These are phyloP conservation scores for Pherbina coryleti DNA, from an alignment of 2,888 invertebrate genomes.

Conservation along the genomic window DNA sequence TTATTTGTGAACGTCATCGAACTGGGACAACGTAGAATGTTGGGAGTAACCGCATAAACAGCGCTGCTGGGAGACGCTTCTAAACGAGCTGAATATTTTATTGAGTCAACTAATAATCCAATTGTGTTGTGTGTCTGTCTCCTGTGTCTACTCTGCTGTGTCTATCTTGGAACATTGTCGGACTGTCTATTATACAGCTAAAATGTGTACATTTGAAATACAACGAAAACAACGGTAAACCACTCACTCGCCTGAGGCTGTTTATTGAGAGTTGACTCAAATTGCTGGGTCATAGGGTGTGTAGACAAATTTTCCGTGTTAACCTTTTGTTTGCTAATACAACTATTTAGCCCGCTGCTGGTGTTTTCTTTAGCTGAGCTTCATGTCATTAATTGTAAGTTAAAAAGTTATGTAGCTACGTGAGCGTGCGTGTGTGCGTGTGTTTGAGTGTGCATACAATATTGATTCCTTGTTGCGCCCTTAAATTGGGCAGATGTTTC, in stretches of 20 bases:
- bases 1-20: background rate
- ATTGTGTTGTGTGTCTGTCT: slow-evolving; percentile 17
- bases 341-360: slow-evolving; percentile 30
- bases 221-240: slow-evolving; percentile 41
- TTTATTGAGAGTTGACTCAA: background rate
- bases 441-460: background rate
- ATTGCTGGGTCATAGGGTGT: slow-evolving; percentile 48
- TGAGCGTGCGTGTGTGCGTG: background rate
- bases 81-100: slow-evolving; percentile 6
- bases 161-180: background rate
- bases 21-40: background rate
- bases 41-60: slow-evolving; percentile 36
- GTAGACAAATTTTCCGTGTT: slow-evolving; percentile 57
- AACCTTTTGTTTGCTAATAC: slow-evolving; percentile 47
- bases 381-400: slow-evolving; percentile 59
- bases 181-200: slow-evolving; percentile 17
- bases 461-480: slow-evolving; percentile 7
- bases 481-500: slow-evolving; percentile 37
- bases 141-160: background rate
- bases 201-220: slow-evolving; percentile 15
- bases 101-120: slow-evolving; percentile 38
- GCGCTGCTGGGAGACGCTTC: background rate
- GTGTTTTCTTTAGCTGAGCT: slow-evolving; percentile 3
- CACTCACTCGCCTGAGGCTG: background rate
- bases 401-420: slow-evolving; percentile 55